phyloP scores from a whole-genome alignment of 2,888 invertebrate genomes.

The Campaea margaritaria region DNA sequence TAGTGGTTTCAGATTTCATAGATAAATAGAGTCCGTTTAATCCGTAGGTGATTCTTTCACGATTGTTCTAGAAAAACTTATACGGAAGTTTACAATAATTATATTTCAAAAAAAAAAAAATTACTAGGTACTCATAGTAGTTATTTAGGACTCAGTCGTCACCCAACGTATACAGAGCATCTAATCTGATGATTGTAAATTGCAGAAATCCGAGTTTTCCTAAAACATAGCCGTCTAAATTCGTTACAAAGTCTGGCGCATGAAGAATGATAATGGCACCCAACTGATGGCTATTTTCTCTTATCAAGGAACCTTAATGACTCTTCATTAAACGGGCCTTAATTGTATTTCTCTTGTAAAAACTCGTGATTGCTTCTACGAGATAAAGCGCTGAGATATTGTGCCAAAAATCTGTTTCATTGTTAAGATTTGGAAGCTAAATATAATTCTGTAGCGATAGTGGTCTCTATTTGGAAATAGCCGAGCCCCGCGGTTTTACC shows the following conservation, averaged over 20 bases:
- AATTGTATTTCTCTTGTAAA: conserved; percentile 28
- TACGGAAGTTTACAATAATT: no score
- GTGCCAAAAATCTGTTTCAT: background rate
- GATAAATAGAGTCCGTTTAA: no score
- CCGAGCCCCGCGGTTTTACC: no score
- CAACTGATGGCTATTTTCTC: conserved; percentile 19
- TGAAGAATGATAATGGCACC: conserved; percentile 16
- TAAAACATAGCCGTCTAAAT: background rate
- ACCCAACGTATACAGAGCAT: no score
- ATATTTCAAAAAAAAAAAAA: no score
- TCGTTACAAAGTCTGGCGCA: conserved; percentile 6
- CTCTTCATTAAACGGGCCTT: conserved; percentile 27
- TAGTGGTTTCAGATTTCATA: no score
- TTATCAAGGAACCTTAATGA: conserved; percentile 25
- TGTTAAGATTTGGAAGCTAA: background rate
- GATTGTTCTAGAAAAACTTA: no score
- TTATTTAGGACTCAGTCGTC: no score
- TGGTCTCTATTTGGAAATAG: no score
- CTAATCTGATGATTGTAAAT: no score
- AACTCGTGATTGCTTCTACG: conserved; percentile 20
- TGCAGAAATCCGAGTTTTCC: background rate
- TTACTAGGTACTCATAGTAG: no score
- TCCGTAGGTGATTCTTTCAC: no score
- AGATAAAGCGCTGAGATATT: conserved; percentile 12
- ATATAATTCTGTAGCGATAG: background rate